phyloP scores from a whole-genome alignment of 2,113 vertebrate species.

The Asarcornis scutulata region DNA sequence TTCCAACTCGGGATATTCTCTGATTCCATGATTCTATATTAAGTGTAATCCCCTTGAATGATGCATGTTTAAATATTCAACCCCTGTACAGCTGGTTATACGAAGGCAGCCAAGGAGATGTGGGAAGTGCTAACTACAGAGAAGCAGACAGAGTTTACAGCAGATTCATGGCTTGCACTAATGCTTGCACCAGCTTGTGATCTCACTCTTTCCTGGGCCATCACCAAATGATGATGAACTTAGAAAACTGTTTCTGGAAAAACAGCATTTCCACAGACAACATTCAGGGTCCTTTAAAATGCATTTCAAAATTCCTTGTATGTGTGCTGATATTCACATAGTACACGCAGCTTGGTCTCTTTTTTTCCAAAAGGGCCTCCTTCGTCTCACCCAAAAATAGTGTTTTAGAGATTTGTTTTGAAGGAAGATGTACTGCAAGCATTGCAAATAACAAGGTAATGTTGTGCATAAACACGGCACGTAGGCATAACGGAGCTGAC shows the following conservation, averaged over 20 bases:
- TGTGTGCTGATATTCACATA: neutral
- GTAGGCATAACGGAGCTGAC: neutral
- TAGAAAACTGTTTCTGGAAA: neutral
- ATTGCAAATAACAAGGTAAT: neutral
- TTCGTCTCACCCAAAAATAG: neutral
- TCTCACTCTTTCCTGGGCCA: neutral
- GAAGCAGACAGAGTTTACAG: neutral
- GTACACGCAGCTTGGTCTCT: neutral
- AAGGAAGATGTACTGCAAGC: neutral
- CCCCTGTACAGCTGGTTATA: fast-evolving
- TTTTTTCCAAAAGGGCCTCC: neutral
- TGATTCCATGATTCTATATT: neutral
- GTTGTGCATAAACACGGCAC: neutral
- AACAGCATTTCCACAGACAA: neutral
- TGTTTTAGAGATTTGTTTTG: neutral
- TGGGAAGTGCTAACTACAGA: neutral
- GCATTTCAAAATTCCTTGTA: neutral
- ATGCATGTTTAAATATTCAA: neutral
- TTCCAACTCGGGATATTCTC: too few species aligned
- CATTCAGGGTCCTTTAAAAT: neutral
- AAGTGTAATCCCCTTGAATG: neutral
- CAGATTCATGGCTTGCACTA: neutral
- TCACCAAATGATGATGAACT: neutral
- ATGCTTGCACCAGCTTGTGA: neutral
- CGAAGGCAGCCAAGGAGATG: neutral